Evolutionary conservation across 2,797 vertebrate species (phyloP).

Genomic region (Trachops cirrhosus): DNA sequence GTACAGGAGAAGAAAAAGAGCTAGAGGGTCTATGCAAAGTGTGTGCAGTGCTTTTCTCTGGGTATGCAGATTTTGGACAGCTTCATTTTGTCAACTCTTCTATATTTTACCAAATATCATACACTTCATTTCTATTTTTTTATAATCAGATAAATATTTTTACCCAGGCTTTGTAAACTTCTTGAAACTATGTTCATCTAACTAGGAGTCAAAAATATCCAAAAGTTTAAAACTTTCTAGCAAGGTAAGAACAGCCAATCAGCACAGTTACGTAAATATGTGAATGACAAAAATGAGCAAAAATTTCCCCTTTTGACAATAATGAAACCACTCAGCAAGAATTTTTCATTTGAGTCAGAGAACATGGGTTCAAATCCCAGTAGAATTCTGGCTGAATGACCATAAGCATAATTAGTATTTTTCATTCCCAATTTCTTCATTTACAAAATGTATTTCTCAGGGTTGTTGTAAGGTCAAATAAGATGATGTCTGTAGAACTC

Average conservation of each 20-base stretch:
- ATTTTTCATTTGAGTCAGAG: neutral
- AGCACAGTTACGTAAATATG: neutral
- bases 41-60: neutral
- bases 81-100: constrained; percentile 8
- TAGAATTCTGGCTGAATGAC: neutral
- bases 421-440: neutral
- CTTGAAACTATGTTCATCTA: neutral
- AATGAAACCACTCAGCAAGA: neutral
- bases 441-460: neutral
- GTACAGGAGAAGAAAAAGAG: neutral
- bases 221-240: neutral
- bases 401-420: neutral
- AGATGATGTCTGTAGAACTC: neutral
- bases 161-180: neutral
- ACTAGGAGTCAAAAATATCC: neutral
- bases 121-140: neutral
- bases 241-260: neutral
- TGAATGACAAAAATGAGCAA: neutral
- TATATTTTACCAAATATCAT: neutral
- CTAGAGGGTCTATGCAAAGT: neutral
- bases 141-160: neutral
- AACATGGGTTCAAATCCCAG: neutral
- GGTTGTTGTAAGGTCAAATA: neutral
- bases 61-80: neutral
- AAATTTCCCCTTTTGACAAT: neutral